phyloP scores from a whole-genome alignment of 2,888 invertebrate species.

The Sycophila texana region DNA sequence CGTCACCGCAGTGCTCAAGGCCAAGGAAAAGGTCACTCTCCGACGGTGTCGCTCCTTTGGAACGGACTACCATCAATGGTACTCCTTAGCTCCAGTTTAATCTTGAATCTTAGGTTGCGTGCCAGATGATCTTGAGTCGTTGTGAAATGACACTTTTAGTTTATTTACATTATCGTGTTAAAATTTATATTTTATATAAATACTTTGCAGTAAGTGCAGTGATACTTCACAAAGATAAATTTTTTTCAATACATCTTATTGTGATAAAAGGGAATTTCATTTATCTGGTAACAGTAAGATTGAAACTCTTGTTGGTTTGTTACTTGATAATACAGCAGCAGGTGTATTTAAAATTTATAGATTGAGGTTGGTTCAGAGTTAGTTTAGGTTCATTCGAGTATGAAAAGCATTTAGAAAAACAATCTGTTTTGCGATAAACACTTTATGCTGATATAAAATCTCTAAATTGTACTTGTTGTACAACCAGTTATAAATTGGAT shows the following conservation, averaged over 20 bases:
- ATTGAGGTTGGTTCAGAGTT: too few relatives aligned
- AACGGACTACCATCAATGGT: conserved; percentile 40
- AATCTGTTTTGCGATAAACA: too few relatives aligned
- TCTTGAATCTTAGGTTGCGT: background rate
- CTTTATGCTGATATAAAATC: too few relatives aligned
- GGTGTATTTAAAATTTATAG: too few relatives aligned
- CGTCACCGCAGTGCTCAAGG: conserved; percentile 61
- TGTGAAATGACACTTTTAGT: conserved; percentile 37
- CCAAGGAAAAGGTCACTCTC: conserved; percentile 54
- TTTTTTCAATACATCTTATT: conserved; percentile 10
- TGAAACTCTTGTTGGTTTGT: too few relatives aligned
- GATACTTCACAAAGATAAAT: conserved; percentile 14
- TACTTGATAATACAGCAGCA: too few relatives aligned
- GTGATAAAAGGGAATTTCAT: background rate
- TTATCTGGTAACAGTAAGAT: too few relatives aligned
- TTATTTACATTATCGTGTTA: conserved; percentile 46
- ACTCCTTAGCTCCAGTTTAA: conserved; percentile 32
- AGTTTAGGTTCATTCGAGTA: too few relatives aligned
- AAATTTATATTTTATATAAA: conserved; percentile 46
- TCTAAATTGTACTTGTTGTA: too few relatives aligned
- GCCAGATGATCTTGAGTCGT: conserved; percentile 4
- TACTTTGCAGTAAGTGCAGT: conserved; percentile 26
- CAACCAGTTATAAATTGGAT: too few relatives aligned
- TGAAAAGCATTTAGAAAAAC: too few relatives aligned
- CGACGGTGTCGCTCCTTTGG: conserved; percentile 46